Evolutionary conservation across 2,888 invertebrate species (phyloP).

Genomic region (Tanypteryx hageni): DNA sequence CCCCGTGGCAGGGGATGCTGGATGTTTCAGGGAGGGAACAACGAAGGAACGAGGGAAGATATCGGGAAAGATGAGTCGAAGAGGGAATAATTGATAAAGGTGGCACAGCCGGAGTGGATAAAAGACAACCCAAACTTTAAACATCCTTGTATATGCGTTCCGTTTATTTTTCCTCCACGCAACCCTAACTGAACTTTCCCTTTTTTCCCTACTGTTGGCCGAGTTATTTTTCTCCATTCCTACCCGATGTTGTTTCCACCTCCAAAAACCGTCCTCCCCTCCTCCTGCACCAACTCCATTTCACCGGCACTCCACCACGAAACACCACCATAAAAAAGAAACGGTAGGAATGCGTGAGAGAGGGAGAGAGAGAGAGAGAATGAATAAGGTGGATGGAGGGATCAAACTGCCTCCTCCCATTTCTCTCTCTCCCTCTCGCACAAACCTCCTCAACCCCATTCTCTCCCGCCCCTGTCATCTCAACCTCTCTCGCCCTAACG

Average conservation of each 20-base stretch:
- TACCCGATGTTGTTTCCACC: background rate
- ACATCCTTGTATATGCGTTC: background rate
- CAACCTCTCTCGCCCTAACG: background rate
- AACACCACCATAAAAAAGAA: background rate
- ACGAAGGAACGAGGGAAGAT: background rate
- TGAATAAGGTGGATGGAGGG: background rate
- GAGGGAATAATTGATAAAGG: conserved; percentile 27
- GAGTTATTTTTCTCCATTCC: background rate
- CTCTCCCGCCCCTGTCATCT: background rate
- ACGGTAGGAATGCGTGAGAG: too few species aligned
- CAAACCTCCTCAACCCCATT: background rate
- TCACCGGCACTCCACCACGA: conserved; percentile 18
- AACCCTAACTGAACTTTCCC: background rate
- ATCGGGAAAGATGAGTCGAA: background rate
- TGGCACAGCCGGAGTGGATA: background rate
- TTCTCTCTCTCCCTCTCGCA: background rate
- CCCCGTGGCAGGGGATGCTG: background rate
- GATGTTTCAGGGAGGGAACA: background rate
- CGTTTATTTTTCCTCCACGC: background rate
- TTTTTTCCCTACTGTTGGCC: background rate
- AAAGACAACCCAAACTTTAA: background rate
- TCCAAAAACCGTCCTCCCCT: background rate
- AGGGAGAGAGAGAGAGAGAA: too few species aligned
- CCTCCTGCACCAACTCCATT: background rate
- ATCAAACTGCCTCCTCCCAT: background rate